phyloP scores from a whole-genome alignment of 2,797 vertebrate genomes.

The Sandelia bainsii region DNA sequence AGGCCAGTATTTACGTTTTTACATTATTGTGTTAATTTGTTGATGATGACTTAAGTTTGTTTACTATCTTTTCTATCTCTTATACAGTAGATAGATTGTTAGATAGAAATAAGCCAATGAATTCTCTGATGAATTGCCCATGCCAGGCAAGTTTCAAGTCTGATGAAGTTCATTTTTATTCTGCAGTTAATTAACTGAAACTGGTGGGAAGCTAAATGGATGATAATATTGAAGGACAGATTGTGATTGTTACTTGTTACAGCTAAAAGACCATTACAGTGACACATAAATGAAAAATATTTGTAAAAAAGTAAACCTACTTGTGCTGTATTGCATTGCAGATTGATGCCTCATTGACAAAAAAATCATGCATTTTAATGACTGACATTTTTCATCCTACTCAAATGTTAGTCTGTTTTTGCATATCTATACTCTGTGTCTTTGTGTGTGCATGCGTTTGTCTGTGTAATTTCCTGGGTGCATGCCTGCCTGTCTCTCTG shows the following conservation, averaged over 20 bases:
- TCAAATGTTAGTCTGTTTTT: conserved; percentile 10
- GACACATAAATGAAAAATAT: not conserved
- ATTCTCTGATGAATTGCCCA: not conserved
- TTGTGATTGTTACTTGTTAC: not conserved
- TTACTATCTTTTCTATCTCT: not conserved
- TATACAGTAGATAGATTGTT: not conserved
- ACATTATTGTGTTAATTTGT: too few species aligned
- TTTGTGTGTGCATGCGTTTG: conserved; percentile 29
- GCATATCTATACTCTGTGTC: conserved; percentile 3
- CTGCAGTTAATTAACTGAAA: not conserved
- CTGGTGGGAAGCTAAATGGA: not conserved
- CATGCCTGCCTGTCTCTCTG: conserved; percentile 50
- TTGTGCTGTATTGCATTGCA: not conserved
- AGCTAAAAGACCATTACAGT: not conserved
- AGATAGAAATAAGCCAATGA: not conserved
- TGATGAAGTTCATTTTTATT: not conserved
- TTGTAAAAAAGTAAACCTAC: not conserved
- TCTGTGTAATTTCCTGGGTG: conserved; percentile 46
- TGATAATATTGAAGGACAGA: not conserved
- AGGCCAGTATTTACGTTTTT: too few species aligned
- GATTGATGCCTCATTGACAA: not conserved
- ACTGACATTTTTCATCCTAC: not conserved
- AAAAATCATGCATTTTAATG: not conserved
- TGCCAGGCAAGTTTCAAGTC: not conserved
- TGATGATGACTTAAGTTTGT: not conserved